phyloP scores from a whole-genome alignment of 2,797 vertebrate species.

The Sebastes trivittatus region DNA sequence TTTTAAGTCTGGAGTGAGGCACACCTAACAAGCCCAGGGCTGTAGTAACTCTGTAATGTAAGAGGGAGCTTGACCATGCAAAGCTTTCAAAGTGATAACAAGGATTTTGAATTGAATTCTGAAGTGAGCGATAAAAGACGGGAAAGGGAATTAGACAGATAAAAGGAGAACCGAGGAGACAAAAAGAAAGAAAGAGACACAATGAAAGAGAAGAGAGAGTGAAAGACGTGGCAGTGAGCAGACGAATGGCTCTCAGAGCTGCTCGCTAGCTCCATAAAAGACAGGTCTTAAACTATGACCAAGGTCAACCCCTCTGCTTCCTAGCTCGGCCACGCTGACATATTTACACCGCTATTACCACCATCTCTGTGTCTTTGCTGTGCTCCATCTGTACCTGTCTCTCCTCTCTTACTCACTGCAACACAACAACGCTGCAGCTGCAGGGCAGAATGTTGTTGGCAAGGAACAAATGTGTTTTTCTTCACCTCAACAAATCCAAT shows the following conservation, averaged over 20 bases:
- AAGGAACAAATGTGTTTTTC: constrained; percentile 12
- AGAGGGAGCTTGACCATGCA: constrained; percentile 43
- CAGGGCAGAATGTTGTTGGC: background rate
- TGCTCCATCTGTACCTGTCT: background rate
- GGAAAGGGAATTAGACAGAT: constrained; percentile 26
- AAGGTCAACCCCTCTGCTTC: constrained; percentile 71
- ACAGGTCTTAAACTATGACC: constrained; percentile 79
- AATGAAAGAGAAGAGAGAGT: constrained; percentile 13
- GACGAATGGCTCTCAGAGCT: constrained; percentile 57
- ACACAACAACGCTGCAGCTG: constrained; percentile 23
- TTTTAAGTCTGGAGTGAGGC: constrained; percentile 27
- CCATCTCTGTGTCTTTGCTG: constrained; percentile 38
- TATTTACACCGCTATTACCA: constrained; percentile 63
- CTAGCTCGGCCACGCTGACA: constrained; percentile 48
- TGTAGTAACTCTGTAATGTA: constrained; percentile 26
- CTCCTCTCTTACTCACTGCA: constrained; percentile 26
- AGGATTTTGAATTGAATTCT: constrained; percentile 47
- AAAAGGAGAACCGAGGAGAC: constrained; percentile 16
- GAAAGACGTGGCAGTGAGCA: constrained; percentile 13
- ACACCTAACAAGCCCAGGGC: constrained; percentile 37
- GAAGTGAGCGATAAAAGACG: constrained; percentile 29
- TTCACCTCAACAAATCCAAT: background rate
- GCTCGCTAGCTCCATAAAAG: constrained; percentile 65
- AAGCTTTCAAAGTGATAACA: constrained; percentile 45
- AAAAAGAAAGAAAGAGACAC: constrained; percentile 8